These are phyloP conservation scores for Ectobius pallidus DNA, from an alignment of 2,888 invertebrate genomes.

Conservation along the genomic window DNA sequence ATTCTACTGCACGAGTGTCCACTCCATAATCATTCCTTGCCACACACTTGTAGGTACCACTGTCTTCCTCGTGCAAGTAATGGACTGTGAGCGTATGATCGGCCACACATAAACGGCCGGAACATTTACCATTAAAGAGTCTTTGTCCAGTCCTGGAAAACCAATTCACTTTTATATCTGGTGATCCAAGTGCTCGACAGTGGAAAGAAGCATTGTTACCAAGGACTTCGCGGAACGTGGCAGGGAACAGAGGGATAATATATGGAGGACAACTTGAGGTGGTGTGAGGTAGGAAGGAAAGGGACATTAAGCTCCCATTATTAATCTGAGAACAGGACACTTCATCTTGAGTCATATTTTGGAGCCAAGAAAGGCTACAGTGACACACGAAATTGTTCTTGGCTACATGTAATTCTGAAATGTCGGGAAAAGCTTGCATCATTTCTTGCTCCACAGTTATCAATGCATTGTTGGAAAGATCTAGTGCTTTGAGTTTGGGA, in stretches of 20 bases:
- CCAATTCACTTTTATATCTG: constrained; percentile 43
- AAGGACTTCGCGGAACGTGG: constrained; percentile 40
- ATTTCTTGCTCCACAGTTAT: constrained; percentile 44
- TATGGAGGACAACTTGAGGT: constrained; percentile 44
- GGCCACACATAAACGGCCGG: constrained; percentile 40
- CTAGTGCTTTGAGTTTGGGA: constrained; percentile 42
- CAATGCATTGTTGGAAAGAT: constrained; percentile 45
- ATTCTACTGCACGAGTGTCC: constrained; percentile 41
- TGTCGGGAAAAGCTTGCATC: constrained; percentile 28
- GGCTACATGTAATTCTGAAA: constrained; percentile 41
- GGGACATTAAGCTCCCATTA: constrained; percentile 21
- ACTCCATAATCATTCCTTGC: constrained; percentile 42
- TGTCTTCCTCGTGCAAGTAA: constrained; percentile 45
- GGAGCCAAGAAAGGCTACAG: constrained; percentile 46
- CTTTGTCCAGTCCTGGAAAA: constrained; percentile 33
- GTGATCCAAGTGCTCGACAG: constrained; percentile 46
- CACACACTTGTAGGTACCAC: constrained; percentile 45
- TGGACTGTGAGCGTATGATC: constrained; percentile 44
- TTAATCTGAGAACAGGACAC: constrained; percentile 37
- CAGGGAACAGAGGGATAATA: constrained; percentile 46
- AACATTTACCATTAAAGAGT: constrained; percentile 41
- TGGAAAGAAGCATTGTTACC: constrained; percentile 45
- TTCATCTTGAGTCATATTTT: constrained; percentile 34
- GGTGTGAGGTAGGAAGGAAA: constrained; percentile 29
- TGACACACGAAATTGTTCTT: constrained; percentile 47